Conservation (phyloP, 2,797 vertebrate species). For the Macrochelys suwanniensis region DNA sequence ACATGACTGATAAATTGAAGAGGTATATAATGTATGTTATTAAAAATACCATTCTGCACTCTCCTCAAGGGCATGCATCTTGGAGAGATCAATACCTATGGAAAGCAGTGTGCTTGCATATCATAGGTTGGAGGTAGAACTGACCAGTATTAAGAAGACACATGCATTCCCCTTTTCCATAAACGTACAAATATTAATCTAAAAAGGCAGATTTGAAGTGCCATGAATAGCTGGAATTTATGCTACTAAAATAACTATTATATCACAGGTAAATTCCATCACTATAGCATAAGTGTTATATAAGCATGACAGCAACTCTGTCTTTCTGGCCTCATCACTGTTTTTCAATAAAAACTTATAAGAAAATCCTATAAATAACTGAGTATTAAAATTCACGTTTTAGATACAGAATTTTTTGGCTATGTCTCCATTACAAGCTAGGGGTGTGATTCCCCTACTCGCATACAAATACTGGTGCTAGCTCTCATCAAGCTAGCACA, state of each 20-base stretch:
- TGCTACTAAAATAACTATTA: neutral
- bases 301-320: neutral
- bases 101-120: neutral
- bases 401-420: neutral
- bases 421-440: neutral
- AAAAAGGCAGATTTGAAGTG: neutral
- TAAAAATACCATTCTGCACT: neutral
- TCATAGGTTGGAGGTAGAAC: neutral
- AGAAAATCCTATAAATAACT: neutral
- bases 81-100: neutral
- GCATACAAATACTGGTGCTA: too few species aligned
- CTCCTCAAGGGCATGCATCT: neutral
- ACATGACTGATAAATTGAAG: rapidly evolving
- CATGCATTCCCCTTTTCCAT: neutral
- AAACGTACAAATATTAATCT: neutral
- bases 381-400: neutral
- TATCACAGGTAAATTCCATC: neutral
- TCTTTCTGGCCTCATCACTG: neutral
- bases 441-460: too few species aligned
- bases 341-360: constrained; percentile 6
- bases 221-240: neutral
- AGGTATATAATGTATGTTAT: neutral
- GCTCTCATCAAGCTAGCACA: neutral
- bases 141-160: neutral
- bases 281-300: neutral